Conservation (phyloP, 2,113 vertebrate genomes). For the Corvus hawaiiensis region DNA sequence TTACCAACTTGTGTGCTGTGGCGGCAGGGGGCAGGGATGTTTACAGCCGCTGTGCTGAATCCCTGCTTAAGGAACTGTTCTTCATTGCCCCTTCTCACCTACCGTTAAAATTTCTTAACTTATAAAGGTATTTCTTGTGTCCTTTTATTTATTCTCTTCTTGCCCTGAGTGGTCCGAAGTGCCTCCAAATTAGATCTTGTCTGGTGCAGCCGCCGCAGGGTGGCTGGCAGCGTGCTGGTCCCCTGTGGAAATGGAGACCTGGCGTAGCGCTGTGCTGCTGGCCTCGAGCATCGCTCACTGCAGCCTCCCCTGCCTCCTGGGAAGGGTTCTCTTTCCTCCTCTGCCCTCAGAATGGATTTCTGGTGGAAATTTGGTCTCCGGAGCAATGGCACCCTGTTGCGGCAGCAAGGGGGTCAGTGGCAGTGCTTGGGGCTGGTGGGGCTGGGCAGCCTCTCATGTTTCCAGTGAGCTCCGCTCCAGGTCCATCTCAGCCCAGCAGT, state of each 20-base stretch:
- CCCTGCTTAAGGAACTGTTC: not conserved
- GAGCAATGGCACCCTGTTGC: not conserved
- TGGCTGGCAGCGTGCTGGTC: fast-evolving
- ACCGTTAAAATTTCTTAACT: not conserved
- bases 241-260: not conserved
- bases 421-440: not conserved
- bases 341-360: not conserved
- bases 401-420: not conserved
- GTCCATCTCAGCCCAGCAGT: fast-evolving
- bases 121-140: not conserved
- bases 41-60: not conserved
- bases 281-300: fast-evolving
- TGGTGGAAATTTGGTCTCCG: not conserved
- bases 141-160: not conserved
- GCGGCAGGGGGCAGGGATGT: not conserved
- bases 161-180: not conserved
- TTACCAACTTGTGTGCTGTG: not conserved
- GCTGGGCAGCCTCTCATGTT: not conserved
- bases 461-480: not conserved
- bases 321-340: not conserved
- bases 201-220: not conserved
- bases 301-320: not conserved
- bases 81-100: not conserved
- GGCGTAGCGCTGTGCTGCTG: fast-evolving
- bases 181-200: not conserved